Conservation (phyloP, 2,888 invertebrate species). For the Mellilla xanthometata region DNA sequence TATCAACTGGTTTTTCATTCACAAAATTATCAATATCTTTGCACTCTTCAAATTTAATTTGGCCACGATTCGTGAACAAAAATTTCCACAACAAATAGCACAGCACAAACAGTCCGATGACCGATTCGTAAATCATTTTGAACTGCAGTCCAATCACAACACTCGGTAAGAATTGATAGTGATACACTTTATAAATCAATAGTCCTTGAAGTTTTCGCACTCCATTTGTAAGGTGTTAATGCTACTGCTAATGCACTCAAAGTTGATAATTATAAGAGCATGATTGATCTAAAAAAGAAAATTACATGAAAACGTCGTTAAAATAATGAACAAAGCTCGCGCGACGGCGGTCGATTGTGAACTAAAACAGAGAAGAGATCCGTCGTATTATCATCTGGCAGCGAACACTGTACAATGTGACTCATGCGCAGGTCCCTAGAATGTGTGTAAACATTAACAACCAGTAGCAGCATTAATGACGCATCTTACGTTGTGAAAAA, state of each 20-base stretch:
- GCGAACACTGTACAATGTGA: constrained; percentile 53
- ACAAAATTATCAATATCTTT: constrained; percentile 18
- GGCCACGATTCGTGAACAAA: constrained; percentile 40
- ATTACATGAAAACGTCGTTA: not conserved
- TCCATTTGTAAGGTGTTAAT: constrained; percentile 53
- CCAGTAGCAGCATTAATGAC: constrained; percentile 58
- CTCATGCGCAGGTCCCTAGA: constrained; percentile 66
- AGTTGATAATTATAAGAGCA: constrained; percentile 3
- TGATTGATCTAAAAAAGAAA: constrained; percentile 25
- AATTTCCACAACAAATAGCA: constrained; percentile 66
- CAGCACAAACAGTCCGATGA: constrained; percentile 62
- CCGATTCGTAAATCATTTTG: constrained; percentile 68
- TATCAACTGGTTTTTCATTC: not conserved
- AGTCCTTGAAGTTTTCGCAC: constrained; percentile 50
- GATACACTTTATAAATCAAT: constrained; percentile 35
- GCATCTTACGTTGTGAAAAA: constrained; percentile 57
- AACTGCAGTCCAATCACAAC: constrained; percentile 55
- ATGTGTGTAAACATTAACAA: constrained; percentile 66
- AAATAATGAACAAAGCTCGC: constrained; percentile 37
- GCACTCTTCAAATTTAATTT: constrained; percentile 25
- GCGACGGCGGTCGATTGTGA: constrained; percentile 46
- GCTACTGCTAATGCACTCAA: constrained; percentile 38
- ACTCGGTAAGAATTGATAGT: constrained; percentile 57
- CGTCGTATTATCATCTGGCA: constrained; percentile 60
- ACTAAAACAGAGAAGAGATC: constrained; percentile 59